Evolutionary conservation across 2,888 invertebrate genomes (phyloP), one percentile per base, ranked within the genome.

Genomic region (Lasioglossum vierecki): DNA sequence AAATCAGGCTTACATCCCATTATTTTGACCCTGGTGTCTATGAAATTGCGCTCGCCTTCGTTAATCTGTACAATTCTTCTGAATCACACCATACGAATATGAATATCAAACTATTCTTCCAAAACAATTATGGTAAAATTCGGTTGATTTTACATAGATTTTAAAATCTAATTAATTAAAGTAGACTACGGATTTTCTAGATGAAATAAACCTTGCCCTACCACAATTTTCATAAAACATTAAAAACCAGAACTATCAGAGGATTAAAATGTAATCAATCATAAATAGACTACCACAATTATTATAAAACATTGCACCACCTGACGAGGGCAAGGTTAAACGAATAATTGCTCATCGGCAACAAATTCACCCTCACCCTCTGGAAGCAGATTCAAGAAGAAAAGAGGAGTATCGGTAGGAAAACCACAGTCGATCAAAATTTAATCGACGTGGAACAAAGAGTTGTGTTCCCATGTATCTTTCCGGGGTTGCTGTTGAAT

Each of bases 1-100:
- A 87, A 85, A 84, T 88, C 87, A 66, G 80, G 77, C 74, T 82
- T 86, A 77, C 66, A 77, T 82, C 70, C 77, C 46, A 79, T 85
- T 85, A 86, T 75, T 82, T 53, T 60, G 73, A 72, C 68, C 44
- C 76, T 57, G 22, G 30, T 22, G 63, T 72, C 68, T 68, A 9
- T 39, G 22, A 39, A 39, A 39, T 22, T 68, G 11, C 22, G 22
- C 39, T 39, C 39, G 68, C 68, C 66, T 22, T 35, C 22, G 22
- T 35, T 35, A 30, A 66, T 66, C 35, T 35, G 35, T 18, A 35
- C 66, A 30, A 66, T 18, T 49, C 30, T 49, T 49, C 22, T 11
- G 22, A 22, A 68, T 1, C 22, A 1, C 22, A 1, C 22, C 18
- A 22, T 18, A 8, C 4, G 3, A 68, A 3, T 2, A 30, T 60